Conservation (phyloP, 2,888 invertebrate species). For the Hyalella azteca region DNA sequence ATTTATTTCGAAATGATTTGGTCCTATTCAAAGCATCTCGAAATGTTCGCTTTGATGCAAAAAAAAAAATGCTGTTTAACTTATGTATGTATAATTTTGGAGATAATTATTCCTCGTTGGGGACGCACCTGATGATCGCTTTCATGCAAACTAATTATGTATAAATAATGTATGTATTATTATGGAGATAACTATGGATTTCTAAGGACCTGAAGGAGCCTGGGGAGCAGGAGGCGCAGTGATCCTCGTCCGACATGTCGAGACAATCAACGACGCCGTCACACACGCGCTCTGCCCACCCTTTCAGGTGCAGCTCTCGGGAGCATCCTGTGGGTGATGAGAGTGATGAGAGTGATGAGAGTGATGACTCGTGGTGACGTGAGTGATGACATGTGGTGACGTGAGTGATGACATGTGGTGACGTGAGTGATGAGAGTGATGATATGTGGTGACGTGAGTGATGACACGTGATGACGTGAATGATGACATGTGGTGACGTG, state of each 20-base stretch:
- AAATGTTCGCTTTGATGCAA: neutral
- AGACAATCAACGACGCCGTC: slow-evolving; percentile 87
- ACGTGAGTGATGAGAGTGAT: too few species aligned
- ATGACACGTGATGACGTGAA: too few species aligned
- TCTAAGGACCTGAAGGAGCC: slow-evolving; percentile 66
- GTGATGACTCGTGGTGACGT: too few species aligned
- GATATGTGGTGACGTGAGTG: too few species aligned
- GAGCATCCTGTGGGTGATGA: slow-evolving; percentile 71
- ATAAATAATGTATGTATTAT: too few species aligned
- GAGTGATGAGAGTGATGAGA: too few species aligned
- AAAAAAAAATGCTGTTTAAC: neutral
- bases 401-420: too few species aligned
- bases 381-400: too few species aligned
- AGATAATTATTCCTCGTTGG: neutral
- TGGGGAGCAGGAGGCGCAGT: slow-evolving; percentile 77
- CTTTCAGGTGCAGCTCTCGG: slow-evolving; percentile 74
- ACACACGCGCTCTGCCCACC: slow-evolving; percentile 78
- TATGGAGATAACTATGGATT: too few species aligned
- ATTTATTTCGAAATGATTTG: neutral
- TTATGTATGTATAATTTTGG: neutral
- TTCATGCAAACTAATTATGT: too few species aligned
- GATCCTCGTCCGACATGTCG: slow-evolving; percentile 79
- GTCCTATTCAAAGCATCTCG: neutral
- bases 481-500: too few species aligned
- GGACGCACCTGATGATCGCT: neutral